Base-by-base conservation (phyloP, 37 sponge, comb jelly and placozoan genomes). In the Theonella swinhoei region DNA sequence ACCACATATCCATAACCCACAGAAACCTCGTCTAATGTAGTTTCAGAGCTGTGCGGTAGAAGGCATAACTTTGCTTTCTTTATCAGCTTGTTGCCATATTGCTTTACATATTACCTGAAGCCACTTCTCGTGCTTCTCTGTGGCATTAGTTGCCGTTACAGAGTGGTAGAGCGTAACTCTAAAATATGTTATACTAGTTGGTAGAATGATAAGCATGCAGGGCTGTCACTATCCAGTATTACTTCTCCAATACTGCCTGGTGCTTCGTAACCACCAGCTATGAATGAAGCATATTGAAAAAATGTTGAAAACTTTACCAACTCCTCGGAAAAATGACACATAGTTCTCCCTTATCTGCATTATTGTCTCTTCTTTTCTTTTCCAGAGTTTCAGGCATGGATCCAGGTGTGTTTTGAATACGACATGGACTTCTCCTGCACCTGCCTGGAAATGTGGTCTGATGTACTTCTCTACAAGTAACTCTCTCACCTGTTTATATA, bases 291-390 rank as follows among this genome's bases (percentile, higher is more conserved):
- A 80, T 80, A 80, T 69, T 80, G 80, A 29, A 40, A 80, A 39
- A 80, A 80, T 37, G 36, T 63, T 23, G n/a, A 47, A 40, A 80
- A 69, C 40, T 68, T 80, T 80, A 24, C 80, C 80, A 36, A 79
- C 36, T 4, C 32, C 23, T 14, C 20, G 65, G 31, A 80, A 66
- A 39, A 68, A 66, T 4, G 80, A 80, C 29, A 80, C 26, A 26
- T 80, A 80, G 35, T 80, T n/a, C n/a, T n/a, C n/a, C n/a, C n/a
- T n/a, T n/a, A n/a, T n/a, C n/a, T n/a, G n/a, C n/a, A n/a, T n/a
- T n/a, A n/a, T n/a, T n/a, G n/a, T n/a, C n/a, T n/a, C n/a, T n/a
- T n/a, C n/a, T n/a, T n/a, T n/a, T n/a, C n/a, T n/a, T n/a, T n/a
- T n/a, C n/a, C n/a, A n/a, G n/a, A n/a, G n/a, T n/a, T n/a, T n/a